Percentiles rank a stretch among this genome's conserved stretches.
Conservation (phyloP, 1,140 invertebrate genomes). For the Stegodyphus dumicola region DNA sequence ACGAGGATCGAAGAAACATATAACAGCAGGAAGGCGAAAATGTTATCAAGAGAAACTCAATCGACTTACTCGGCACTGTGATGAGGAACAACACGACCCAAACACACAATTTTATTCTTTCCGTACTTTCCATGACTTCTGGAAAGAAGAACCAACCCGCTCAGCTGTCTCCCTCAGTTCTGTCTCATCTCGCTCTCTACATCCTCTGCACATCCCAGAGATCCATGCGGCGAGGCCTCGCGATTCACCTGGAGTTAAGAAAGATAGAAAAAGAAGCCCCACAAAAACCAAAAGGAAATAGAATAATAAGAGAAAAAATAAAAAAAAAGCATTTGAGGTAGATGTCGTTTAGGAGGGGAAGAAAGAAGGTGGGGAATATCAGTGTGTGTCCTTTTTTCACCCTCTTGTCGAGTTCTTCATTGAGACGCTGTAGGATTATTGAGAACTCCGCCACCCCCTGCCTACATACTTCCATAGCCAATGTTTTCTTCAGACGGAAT, state of each 20-base stretch:
- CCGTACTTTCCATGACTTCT: constrained; percentile 3
- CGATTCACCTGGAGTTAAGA: constrained; percentile 18
- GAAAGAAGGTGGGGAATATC: background rate
- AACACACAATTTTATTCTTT: background rate
- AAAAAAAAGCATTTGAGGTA: constrained; percentile 20
- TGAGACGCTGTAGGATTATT: constrained; percentile 9
- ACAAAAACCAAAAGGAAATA: constrained; percentile 1
- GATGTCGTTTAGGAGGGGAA: constrained; percentile 11
- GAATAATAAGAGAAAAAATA: background rate
- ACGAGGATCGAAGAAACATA: too few species aligned
- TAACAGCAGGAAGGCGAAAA: too few species aligned
- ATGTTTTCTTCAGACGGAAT: background rate
- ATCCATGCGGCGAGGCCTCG: background rate
- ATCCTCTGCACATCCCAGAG: constrained; percentile 23
- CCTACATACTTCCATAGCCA: background rate
- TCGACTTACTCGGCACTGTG: background rate
- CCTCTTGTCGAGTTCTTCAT: constrained; percentile 17
- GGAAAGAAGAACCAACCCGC: background rate
- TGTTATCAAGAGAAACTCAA: too few species aligned
- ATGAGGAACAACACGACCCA: background rate
- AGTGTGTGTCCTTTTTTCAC: background rate
- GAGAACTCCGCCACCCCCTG: background rate
- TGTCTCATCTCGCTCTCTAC: background rate
- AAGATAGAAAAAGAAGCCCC: background rate
- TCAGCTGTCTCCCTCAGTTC: constrained; percentile 2